Base-by-base conservation (phyloP, 1,140 invertebrate genomes). In the Drosophila rufa region DNA sequence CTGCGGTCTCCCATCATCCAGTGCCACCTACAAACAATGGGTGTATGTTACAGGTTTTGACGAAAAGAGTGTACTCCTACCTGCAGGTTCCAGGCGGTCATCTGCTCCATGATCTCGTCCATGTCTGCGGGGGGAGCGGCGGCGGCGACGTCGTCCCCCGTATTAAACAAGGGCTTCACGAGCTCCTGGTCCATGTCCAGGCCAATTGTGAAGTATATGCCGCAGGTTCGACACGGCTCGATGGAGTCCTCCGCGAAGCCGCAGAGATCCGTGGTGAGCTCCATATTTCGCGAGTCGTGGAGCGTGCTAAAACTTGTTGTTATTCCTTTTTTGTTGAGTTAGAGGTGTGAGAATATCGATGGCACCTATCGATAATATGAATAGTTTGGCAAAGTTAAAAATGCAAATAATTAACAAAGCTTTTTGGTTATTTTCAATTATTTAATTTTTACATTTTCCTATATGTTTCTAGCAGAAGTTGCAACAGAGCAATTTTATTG, bases 181-280 rank as follows among this genome's bases (percentile, higher is more conserved):
- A 71, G 64, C 0, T 30, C 43, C 17, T 70, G 27, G 15, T 68
- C 57, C 42, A 64, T 42, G 6, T 43, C 43, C 33, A 33, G 17
- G 25, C 33, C 74, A 33, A 60, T 66, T 36, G 50, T 69, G 15
- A 71, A 92, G 42, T 77, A 91, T 42, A 92, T 86, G 9, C 91
- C 91, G 48, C 91, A 92, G 1, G 91, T 75, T 14, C 91, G 79
- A 27, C 91, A 92, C 9, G 91, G 75, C 27, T 91, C 87, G 12
- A 92, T 89, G 22, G 53, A 48, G 45, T 64, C 55, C 51, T 61
- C 59, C 4, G 66, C 61, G 2, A 78, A 56, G 15, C n/a, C 22
- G n/a, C 25, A 60, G 5, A 78, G 45, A 25, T 69, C 56, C 17
- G 64, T n/a, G n/a, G 15, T 38, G 36, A 69, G 25, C n/a, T 78